Conservation (phyloP, 2,888 invertebrate species). For the Cephus sareptanus region DNA sequence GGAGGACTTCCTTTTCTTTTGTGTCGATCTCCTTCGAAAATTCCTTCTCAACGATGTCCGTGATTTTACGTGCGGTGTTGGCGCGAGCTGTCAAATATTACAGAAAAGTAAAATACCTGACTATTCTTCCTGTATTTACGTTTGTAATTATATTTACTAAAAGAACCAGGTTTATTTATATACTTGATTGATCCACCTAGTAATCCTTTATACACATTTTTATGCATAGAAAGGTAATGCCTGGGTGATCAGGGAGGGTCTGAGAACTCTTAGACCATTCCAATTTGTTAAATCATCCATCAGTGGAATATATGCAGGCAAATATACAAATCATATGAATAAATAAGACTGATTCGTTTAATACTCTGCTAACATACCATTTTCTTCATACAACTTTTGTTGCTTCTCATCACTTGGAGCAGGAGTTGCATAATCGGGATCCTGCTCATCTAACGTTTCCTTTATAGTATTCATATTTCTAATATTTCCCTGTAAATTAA, state of each 20-base stretch:
- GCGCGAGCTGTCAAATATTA: slow-evolving; percentile 44
- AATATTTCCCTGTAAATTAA: background rate
- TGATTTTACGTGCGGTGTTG: slow-evolving; percentile 66
- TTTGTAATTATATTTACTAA: background rate
- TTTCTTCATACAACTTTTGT: slow-evolving; percentile 54
- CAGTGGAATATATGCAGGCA: background rate
- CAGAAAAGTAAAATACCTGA: background rate
- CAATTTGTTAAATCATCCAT: background rate
- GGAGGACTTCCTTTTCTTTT: slow-evolving; percentile 78
- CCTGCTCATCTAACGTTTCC: slow-evolving; percentile 45
- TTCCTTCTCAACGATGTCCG: slow-evolving; percentile 76
- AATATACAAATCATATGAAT: too few species aligned
- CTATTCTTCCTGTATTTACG: background rate
- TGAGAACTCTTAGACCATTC: background rate
- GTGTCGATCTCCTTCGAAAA: slow-evolving; percentile 77
- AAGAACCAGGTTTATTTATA: too few species aligned
- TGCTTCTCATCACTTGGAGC: slow-evolving; percentile 44
- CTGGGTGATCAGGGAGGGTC: too few species aligned
- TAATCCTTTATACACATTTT: too few species aligned
- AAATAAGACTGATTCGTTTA: too few species aligned
- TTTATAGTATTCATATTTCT: slow-evolving; percentile 43
- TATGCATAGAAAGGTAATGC: too few species aligned
- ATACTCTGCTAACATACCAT: slow-evolving; percentile 38
- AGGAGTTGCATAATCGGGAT: slow-evolving; percentile 58
- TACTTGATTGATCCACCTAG: too few species aligned